Evolutionary conservation across 1,140 invertebrate genomes (phyloP), one percentile per base, ranked within the genome.

Genomic region (Brachionus koreanus): DNA sequence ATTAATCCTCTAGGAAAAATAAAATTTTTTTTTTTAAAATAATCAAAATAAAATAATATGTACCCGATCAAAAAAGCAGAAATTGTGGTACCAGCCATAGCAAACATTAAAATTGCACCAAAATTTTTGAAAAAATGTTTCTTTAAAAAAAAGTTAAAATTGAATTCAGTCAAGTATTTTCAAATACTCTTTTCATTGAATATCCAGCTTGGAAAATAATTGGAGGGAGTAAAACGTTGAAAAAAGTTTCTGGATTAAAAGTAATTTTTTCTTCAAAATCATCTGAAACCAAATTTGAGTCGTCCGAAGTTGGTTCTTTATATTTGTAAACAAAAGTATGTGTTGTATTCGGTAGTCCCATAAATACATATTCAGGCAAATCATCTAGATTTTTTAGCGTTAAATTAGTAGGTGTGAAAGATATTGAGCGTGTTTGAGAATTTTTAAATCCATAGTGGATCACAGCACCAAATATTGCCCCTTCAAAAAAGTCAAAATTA

Each of bases 151-250:
- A 16, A 39, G 3, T 39, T 16, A 39, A 19, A 39, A 42, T 5
- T 16, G 43, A 35, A 25, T 84, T 82, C 84, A 84, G 83, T 79
- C 33, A n/a, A 37, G 12, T 10, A 39, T 39, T 72, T 39, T 39
- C 5, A 39, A 42, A 23, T 72, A 72, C 95, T 89, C 95, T 91
- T 89, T 98, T 98, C 84, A 98, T 91, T 85, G 94, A 96, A 88
- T 98, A 98, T n/a, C 96, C 97, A 83, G 97, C 97, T 90, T 97
- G 94, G 87, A 99, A 98, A 85, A 99, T 98, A 79, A 99, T 98
- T 5, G 97, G 95, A 67, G 97, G 97, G 67, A 99, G 89, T 85
- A 98, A 94, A 52, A 98, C 96, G 88, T 98, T 98, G 88, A 99
- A 98, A 89, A 98, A 99, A 86, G 98, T 94, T 89, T 98, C 96